These are phyloP conservation scores for Phorcus lineatus DNA, from an alignment of 2,888 invertebrate genomes.

Conservation along the genomic window DNA sequence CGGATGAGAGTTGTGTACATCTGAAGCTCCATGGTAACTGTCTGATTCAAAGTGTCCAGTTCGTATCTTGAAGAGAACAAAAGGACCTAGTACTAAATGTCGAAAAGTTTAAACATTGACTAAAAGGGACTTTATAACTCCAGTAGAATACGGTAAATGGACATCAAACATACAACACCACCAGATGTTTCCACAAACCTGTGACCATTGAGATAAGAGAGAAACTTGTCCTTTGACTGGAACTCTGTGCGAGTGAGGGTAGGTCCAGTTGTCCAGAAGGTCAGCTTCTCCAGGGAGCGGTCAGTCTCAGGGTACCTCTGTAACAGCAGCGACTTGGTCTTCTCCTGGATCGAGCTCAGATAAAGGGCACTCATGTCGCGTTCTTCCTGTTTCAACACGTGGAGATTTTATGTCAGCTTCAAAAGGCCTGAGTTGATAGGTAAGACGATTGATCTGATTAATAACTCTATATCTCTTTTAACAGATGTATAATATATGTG, in stretches of 20 bases:
- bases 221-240: conserved; percentile 55
- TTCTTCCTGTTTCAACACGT: conserved; percentile 59
- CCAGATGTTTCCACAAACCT: no score
- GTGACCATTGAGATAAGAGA: conserved; percentile 50
- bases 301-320: conserved; percentile 65
- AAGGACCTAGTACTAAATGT: no score
- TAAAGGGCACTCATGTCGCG: conserved; percentile 68
- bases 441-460: no score
- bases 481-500: no score
- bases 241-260: conserved; percentile 50
- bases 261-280: conserved; percentile 56
- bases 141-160: no score
- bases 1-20: conserved; percentile 65
- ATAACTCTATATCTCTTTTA: no score
- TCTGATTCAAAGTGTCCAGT: conserved; percentile 44
- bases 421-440: not conserved
- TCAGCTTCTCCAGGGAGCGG: conserved; percentile 54
- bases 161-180: no score
- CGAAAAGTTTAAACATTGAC: no score
- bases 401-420: not conserved
- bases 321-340: conserved; percentile 60
- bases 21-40: conserved; percentile 57
- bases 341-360: conserved; percentile 60
- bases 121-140: no score
- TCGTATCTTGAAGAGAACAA: conserved; percentile 42